These are phyloP conservation scores for rat (Rattus norvegicus) DNA, from an alignment of 2,113 vertebrate species.

Conservation along the genomic window DNA sequence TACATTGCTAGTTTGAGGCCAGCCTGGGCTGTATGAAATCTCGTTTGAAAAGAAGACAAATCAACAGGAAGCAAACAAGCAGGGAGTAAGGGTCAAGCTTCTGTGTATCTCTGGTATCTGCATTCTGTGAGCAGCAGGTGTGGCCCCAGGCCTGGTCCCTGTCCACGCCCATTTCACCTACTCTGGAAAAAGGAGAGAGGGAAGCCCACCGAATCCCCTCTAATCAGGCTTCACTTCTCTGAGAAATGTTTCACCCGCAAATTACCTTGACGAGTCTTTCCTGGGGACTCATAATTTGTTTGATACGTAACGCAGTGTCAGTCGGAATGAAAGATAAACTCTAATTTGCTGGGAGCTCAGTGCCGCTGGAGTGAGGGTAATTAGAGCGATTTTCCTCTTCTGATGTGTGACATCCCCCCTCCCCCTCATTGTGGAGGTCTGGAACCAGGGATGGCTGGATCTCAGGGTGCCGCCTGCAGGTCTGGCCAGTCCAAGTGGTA, in stretches of 20 bases:
- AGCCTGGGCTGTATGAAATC: not conserved
- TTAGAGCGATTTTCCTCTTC: conserved; percentile 73
- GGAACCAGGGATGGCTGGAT: not conserved
- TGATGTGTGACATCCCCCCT: conserved; percentile 22
- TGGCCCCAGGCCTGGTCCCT: not conserved
- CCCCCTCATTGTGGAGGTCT: not conserved
- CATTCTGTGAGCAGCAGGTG: not conserved
- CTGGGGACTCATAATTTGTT: conserved; percentile 71
- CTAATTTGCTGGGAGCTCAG: conserved; percentile 72
- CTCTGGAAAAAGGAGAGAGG: not conserved
- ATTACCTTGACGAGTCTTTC: conserved; percentile 74
- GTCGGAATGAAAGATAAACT: conserved; percentile 66
- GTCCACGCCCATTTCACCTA: too few species aligned
- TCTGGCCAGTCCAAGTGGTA: rapidly evolving
- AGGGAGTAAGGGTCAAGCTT: not conserved
- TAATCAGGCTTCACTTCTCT: conserved; percentile 3
- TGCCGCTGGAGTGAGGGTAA: conserved; percentile 58
- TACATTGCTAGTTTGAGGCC: not conserved
- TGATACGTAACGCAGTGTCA: conserved; percentile 59
- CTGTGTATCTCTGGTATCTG: not conserved
- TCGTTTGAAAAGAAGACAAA: not conserved
- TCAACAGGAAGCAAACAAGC: not conserved
- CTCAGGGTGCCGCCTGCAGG: not conserved
- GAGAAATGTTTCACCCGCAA: conserved; percentile 74
- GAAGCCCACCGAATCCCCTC: rapidly evolving